A percentile compares a stretch with the other conserved stretches of the same genome.
Evolutionary conservation across 2,113 vertebrate genomes (phyloP).

Genomic region (Dendrocopos noguchii): DNA sequence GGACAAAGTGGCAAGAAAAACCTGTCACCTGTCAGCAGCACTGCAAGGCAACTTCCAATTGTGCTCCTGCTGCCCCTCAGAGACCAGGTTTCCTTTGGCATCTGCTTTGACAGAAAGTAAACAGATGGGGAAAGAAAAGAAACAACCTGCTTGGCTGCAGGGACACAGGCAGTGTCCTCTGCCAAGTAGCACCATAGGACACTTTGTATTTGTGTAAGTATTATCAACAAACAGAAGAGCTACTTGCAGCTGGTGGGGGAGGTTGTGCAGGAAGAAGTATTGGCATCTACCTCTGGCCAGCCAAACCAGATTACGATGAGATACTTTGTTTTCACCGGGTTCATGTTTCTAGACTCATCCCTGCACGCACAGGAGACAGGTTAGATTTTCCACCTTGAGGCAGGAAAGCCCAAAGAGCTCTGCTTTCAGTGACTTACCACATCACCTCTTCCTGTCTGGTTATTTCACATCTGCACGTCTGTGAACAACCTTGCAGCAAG

Average conservation of each 20-base stretch:
- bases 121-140: not conserved
- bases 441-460: not conserved
- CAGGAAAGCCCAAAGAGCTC: not conserved
- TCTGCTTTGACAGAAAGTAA: not conserved
- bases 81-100: not conserved
- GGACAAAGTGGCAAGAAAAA: not conserved
- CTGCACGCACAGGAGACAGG: not conserved
- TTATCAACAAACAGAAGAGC: not conserved
- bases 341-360: not conserved
- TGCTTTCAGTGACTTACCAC: not conserved
- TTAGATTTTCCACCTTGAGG: not conserved
- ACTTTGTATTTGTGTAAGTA: not conserved
- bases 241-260: not conserved
- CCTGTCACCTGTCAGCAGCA: not conserved
- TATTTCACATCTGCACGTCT: not conserved
- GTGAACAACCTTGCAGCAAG: not conserved
- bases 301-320: not conserved
- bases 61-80: not conserved
- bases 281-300: not conserved
- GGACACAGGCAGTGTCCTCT: not conserved
- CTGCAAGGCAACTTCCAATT: not conserved
- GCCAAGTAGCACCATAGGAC: fast-evolving
- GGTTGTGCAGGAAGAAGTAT: not conserved
- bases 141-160: not conserved
- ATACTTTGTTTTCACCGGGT: not conserved